Evolutionary conservation across 1,140 invertebrate genomes (phyloP).

Genomic region (Teleogryllus occipitalis): DNA sequence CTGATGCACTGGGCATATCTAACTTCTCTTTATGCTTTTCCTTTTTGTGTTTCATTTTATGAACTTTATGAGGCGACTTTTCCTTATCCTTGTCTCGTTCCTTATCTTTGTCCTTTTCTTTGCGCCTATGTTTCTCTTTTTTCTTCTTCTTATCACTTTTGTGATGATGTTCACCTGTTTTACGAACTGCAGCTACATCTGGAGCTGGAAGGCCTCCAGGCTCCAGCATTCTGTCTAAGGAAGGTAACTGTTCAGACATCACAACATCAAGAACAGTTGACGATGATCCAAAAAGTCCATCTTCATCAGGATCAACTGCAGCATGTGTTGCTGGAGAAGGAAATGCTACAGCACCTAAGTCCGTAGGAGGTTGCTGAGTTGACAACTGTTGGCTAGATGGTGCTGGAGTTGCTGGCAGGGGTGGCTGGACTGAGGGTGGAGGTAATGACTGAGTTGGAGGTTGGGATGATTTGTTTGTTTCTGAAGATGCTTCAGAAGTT

Average conservation of each 20-base stretch:
- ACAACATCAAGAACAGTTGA: constrained; percentile 6
- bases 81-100: constrained; percentile 44
- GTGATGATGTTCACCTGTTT: constrained; percentile 38
- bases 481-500: constrained; percentile 22
- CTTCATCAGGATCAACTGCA: constrained; percentile 15
- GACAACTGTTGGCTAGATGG: constrained; percentile 31
- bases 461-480: constrained; percentile 30
- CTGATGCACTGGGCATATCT: constrained; percentile 25
- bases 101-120: constrained; percentile 54
- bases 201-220: constrained; percentile 7
- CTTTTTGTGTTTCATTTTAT: constrained; percentile 24
- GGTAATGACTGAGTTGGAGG: constrained; percentile 32
- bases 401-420: too few relatives aligned
- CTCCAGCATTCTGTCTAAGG: background rate
- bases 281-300: constrained; percentile 21
- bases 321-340: constrained; percentile 17
- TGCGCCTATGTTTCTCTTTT: constrained; percentile 54
- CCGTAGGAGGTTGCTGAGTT: constrained; percentile 24
- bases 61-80: constrained; percentile 45
- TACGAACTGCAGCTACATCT: constrained; percentile 21
- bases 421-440: constrained; percentile 31
- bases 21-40: constrained; percentile 36
- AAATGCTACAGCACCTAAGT: constrained; percentile 11
- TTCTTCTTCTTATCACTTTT: constrained; percentile 53
- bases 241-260: background rate